phyloP scores from a whole-genome alignment of 2,888 invertebrate genomes.

The Noctua janthe region DNA sequence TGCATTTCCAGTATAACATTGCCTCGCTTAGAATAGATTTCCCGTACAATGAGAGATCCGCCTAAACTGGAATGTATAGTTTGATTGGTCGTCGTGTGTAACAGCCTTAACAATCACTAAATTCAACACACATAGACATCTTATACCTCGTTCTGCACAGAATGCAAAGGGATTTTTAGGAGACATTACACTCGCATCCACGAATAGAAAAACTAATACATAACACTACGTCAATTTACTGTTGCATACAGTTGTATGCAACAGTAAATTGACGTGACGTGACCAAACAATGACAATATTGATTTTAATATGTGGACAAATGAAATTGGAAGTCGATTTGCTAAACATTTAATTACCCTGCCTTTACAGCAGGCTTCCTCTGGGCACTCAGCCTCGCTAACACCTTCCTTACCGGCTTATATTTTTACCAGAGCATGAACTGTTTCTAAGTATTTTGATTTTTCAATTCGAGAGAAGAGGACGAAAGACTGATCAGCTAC shows the following conservation, averaged over 20 bases:
- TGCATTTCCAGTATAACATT: no score
- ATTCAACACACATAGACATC: not conserved
- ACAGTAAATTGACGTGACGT: no score
- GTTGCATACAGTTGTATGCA: not conserved
- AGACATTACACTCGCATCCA: not conserved
- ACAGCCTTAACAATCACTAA: not conserved
- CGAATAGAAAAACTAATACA: no score
- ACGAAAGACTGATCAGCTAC: not conserved
- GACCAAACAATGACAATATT: not conserved
- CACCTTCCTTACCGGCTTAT: not conserved
- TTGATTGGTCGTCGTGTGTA: no score
- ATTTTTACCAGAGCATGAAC: not conserved
- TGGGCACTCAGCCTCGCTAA: no score
- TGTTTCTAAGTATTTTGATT: not conserved
- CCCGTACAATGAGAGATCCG: no score
- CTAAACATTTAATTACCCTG: not conserved
- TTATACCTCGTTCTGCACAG: not conserved
- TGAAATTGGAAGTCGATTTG: not conserved
- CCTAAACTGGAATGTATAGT: no score
- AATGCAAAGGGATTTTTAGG: not conserved
- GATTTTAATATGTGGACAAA: not conserved
- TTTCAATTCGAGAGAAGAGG: not conserved
- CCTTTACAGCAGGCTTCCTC: not conserved
- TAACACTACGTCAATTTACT: not conserved
- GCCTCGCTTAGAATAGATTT: no score